A percentile compares a stretch with the other conserved stretches of the same genome.
These are phyloP conservation scores for Bradypus variegatus DNA, from an alignment of 2,797 vertebrate species.

Conservation along the genomic window DNA sequence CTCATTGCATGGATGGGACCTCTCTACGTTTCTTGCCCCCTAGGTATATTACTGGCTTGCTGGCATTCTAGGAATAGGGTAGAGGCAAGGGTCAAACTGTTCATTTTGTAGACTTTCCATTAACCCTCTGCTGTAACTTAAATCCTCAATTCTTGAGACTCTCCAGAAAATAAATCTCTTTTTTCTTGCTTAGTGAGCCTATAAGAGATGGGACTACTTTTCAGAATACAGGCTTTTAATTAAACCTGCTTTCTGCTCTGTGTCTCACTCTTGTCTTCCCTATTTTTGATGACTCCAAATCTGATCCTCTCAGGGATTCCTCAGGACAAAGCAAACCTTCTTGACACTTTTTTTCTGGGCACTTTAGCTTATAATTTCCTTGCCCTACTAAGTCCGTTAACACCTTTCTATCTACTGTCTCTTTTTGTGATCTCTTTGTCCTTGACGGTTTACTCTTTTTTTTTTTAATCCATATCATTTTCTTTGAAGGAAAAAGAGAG, in stretches of 20 bases:
- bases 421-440: not conserved
- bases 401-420: not conserved
- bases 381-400: not conserved
- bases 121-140: not conserved
- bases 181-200: not conserved
- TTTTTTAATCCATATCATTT: not conserved
- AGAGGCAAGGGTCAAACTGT: not conserved
- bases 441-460: not conserved
- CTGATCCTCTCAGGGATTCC: not conserved
- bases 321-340: not conserved
- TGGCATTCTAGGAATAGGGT: not conserved
- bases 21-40: not conserved
- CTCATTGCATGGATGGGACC: not conserved
- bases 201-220: not conserved
- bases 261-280: not conserved
- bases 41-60: not conserved
- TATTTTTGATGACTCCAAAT: not conserved
- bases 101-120: not conserved
- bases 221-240: not conserved
- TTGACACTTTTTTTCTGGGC: not conserved
- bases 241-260: not conserved
- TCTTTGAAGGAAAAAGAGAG: not conserved
- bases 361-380: not conserved
- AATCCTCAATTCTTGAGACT: not conserved
- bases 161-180: not conserved